Conservation (phyloP, 2,888 invertebrate genomes). For the Axea sp. region DNA sequence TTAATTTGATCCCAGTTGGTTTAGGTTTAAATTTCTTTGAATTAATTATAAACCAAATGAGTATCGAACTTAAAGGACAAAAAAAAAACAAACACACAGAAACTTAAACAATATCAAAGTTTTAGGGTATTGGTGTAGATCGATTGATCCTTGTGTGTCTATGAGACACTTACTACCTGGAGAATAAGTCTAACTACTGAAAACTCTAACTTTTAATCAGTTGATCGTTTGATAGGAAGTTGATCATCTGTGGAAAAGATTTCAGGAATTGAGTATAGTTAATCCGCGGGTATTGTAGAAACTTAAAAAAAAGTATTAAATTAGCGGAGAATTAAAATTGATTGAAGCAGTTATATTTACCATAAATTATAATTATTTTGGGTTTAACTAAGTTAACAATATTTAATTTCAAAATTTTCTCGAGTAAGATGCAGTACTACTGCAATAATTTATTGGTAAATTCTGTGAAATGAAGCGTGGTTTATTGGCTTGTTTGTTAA, state of each 20-base stretch:
- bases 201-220: conserved; percentile 26
- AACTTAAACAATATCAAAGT: too few species aligned
- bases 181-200: conserved; percentile 2
- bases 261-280: conserved; percentile 2
- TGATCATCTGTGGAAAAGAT: conserved; percentile 14
- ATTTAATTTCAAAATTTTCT: too few species aligned
- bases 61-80: conserved; percentile 7
- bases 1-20: conserved; percentile 10
- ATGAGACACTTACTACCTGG: conserved; percentile 7
- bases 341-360: too few species aligned
- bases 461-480: too few species aligned
- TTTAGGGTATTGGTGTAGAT: conserved; percentile 1
- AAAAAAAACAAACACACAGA: too few species aligned
- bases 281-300: background rate
- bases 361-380: too few species aligned
- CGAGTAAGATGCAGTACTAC: too few species aligned
- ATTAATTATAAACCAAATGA: conserved; percentile 1
- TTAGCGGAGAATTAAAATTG: too few species aligned
- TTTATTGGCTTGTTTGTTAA: too few species aligned
- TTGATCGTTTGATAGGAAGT: conserved; percentile 24
- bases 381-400: too few species aligned
- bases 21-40: conserved; percentile 8
- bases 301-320: too few species aligned
- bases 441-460: too few species aligned
- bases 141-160: conserved; percentile 16